Percentiles rank a stretch among this genome's conserved stretches.
These are phyloP conservation scores for Pristiophorus japonicus DNA, from an alignment of 2,113 vertebrate species.

Conservation along the genomic window DNA sequence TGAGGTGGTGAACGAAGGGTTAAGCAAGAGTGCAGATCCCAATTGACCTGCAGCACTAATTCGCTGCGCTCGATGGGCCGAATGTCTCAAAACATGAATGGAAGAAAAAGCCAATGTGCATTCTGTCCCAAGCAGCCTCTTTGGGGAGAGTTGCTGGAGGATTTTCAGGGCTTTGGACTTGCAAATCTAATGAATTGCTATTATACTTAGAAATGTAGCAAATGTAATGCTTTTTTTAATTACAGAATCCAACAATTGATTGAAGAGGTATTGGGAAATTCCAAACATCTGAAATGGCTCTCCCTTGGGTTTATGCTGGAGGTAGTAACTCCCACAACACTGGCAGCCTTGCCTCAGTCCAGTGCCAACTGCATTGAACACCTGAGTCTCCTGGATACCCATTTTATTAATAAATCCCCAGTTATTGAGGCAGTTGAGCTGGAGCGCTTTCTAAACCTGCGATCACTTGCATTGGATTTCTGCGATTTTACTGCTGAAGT, in stretches of 20 bases:
- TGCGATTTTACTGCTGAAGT: conserved; percentile 90
- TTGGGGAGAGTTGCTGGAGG: too few species aligned
- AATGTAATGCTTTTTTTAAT: conserved; percentile 40
- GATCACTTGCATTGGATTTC: conserved; percentile 89
- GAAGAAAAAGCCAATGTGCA: too few species aligned
- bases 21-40: background rate
- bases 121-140: background rate
- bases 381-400: conserved; percentile 88
- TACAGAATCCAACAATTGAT: conserved; percentile 89
- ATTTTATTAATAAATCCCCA: conserved; percentile 68
- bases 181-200: background rate
- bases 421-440: conserved; percentile 79
- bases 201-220: conserved; percentile 15
- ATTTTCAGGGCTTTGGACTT: background rate
- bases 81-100: too few species aligned
- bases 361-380: conserved; percentile 86
- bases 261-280: conserved; percentile 88
- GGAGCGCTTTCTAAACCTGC: conserved; percentile 79
- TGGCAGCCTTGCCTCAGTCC: conserved; percentile 83
- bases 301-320: conserved; percentile 93
- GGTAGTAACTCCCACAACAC: conserved; percentile 81
- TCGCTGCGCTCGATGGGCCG: background rate
- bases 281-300: conserved; percentile 87
- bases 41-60: background rate
- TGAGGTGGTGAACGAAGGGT: background rate